A percentile compares a stretch with the other conserved stretches of the same genome.
Conservation (phyloP, 2,888 invertebrate species). For the Pollenia angustigena region DNA sequence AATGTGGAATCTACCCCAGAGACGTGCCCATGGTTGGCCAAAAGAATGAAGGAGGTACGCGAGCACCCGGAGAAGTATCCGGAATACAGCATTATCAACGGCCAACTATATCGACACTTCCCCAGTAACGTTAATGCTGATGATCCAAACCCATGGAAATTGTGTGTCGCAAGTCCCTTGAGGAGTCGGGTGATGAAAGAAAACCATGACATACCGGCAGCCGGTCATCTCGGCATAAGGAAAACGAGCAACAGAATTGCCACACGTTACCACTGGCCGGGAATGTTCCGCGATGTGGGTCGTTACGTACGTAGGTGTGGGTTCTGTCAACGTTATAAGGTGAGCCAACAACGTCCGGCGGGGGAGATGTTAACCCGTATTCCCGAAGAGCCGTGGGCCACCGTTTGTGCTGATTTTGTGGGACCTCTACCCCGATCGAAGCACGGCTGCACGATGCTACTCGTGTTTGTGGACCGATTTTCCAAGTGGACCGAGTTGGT, state of each 20-base stretch:
- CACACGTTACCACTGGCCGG: neutral
- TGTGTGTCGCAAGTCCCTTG: neutral
- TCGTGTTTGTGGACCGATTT: too few species aligned
- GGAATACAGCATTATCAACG: too few species aligned
- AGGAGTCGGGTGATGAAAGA: neutral
- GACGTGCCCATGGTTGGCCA: too few species aligned
- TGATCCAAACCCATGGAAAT: neutral
- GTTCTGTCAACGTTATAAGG: too few species aligned
- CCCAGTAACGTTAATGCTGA: neutral
- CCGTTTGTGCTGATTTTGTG: neutral
- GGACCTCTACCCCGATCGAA: neutral
- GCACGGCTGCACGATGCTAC: neutral
- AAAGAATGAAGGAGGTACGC: too few species aligned
- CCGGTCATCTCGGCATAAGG: neutral
- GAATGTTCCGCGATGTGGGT: neutral
- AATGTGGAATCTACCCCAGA: too few species aligned
- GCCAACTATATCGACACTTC: slow-evolving; percentile 27
- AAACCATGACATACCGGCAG: neutral
- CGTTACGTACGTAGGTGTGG: too few species aligned
- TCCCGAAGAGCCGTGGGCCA: neutral
- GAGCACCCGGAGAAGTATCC: too few species aligned
- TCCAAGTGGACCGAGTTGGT: too few species aligned
- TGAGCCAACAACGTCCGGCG: neutral
- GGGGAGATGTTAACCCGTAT: neutral
- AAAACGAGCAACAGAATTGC: too few species aligned